Conservation (phyloP, 2,113 vertebrate species). For the Brachyhypopomus gauderio region DNA sequence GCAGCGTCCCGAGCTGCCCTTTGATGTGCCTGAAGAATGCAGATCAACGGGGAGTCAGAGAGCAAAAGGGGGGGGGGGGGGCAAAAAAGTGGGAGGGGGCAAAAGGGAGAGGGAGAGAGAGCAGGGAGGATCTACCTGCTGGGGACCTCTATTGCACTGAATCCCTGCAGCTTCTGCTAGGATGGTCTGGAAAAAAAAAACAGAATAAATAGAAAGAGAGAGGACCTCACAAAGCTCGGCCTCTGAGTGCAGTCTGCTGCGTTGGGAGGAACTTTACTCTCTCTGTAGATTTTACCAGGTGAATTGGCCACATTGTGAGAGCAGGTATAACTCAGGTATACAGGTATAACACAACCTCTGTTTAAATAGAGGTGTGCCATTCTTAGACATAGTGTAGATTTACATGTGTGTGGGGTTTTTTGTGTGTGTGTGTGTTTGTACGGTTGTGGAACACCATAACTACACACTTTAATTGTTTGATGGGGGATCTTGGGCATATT, state of each 20-base stretch:
- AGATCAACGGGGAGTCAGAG: conserved; percentile 44
- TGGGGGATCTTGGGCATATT: background rate
- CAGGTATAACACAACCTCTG: background rate
- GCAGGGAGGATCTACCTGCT: conserved; percentile 43
- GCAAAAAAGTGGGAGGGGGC: conserved; percentile 29
- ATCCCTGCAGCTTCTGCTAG: conserved; percentile 51
- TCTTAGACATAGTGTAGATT: too few relatives aligned
- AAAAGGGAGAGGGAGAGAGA: conserved; percentile 23
- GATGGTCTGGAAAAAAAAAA: conserved; percentile 44
- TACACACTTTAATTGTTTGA: background rate
- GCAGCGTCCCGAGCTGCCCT: conserved; percentile 52
- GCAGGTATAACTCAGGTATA: conserved; percentile 29
- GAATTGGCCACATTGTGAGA: conserved; percentile 37
- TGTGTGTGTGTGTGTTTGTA: background rate
- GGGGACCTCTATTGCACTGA: conserved; percentile 50
- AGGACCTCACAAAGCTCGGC: conserved; percentile 42
- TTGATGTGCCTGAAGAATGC: conserved; percentile 59
- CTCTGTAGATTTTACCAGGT: conserved; percentile 50
- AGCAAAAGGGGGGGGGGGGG: conserved; percentile 26
- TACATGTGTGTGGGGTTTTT: background rate
- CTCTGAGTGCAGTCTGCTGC: conserved; percentile 51
- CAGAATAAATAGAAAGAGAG: conserved; percentile 23
- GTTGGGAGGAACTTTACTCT: conserved; percentile 54
- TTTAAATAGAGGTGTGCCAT: background rate
- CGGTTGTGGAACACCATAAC: too few relatives aligned